phyloP scores from a whole-genome alignment of 2,113 vertebrate genomes.

The Corythoichthys intestinalis region DNA sequence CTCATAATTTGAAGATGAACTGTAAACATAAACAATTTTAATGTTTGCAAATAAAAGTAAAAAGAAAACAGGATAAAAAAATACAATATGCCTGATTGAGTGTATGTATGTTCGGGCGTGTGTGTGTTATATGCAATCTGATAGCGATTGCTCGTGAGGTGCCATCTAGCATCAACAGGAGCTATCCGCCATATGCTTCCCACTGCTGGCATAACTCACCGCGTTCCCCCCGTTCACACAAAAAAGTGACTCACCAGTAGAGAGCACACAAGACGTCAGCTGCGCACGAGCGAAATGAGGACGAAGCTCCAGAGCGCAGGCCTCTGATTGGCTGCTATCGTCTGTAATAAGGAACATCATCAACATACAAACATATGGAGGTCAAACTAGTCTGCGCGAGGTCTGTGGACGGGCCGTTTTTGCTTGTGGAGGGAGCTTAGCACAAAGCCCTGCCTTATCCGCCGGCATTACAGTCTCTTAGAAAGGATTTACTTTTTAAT shows the following conservation, averaged over 20 bases:
- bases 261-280: background rate
- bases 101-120: too few relatives aligned
- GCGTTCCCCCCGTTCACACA: background rate
- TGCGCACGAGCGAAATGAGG: background rate
- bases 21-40: too few relatives aligned
- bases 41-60: too few relatives aligned
- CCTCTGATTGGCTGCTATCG: background rate
- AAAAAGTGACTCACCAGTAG: background rate
- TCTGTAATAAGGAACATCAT: background rate
- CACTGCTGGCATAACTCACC: background rate
- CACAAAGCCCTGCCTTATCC: slow-evolving; percentile 76
- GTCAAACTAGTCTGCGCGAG: slow-evolving; percentile 11
- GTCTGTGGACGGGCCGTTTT: slow-evolving; percentile 63
- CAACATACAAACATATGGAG: slow-evolving; percentile 5
- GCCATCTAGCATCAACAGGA: background rate
- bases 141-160: background rate
- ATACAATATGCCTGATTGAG: too few relatives aligned
- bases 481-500: slow-evolving; percentile 80
- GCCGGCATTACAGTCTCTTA: slow-evolving; percentile 74
- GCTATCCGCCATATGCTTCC: background rate
- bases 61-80: too few relatives aligned
- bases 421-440: slow-evolving; percentile 67
- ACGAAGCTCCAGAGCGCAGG: background rate
- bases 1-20: too few relatives aligned
- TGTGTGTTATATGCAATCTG: background rate